Evolutionary conservation across 2,797 vertebrate genomes (phyloP).

Genomic region (Podarcis siculus): DNA sequence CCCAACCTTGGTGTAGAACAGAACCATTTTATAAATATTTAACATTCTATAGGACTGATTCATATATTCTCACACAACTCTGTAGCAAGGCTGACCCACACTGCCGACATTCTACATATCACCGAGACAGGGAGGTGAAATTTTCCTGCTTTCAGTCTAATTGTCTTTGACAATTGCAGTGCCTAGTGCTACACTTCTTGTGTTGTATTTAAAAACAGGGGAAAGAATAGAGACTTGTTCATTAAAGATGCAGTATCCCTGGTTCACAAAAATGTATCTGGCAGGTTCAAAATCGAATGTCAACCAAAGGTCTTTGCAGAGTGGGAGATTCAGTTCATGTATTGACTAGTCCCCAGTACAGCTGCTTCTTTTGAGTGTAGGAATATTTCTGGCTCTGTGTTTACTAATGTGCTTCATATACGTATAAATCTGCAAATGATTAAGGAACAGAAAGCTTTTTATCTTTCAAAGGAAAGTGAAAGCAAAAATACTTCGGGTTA

Average conservation of each 20-base stretch:
- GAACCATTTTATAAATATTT: conserved; percentile 87
- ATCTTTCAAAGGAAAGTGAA: conserved; percentile 67
- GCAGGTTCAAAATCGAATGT: conserved; percentile 86
- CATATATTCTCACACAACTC: conserved; percentile 83
- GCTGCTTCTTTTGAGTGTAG: conserved; percentile 75
- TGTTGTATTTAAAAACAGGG: conserved; percentile 85
- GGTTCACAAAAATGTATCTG: conserved; percentile 85
- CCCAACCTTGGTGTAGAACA: conserved; percentile 84
- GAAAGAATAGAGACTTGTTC: conserved; percentile 84
- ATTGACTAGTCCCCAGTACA: conserved; percentile 79
- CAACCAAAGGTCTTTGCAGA: conserved; percentile 83
- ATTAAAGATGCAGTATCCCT: conserved; percentile 85
- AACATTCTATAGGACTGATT: conserved; percentile 86
- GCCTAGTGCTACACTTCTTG: conserved; percentile 82
- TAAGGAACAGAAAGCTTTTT: conserved; percentile 64
- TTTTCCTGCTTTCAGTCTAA: conserved; percentile 84
- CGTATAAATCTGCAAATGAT: conserved; percentile 67
- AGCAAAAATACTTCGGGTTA: conserved; percentile 47
- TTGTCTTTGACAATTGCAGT: conserved; percentile 86
- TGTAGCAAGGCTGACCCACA: conserved; percentile 83
- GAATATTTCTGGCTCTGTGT: conserved; percentile 74
- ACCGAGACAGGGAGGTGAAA: conserved; percentile 84
- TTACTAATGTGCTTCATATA: conserved; percentile 77
- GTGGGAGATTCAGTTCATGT: conserved; percentile 80
- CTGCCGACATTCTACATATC: conserved; percentile 84